Base-by-base conservation (phyloP, 2,797 vertebrate genomes). In the Lepidocolaptes lacrymiger region DNA sequence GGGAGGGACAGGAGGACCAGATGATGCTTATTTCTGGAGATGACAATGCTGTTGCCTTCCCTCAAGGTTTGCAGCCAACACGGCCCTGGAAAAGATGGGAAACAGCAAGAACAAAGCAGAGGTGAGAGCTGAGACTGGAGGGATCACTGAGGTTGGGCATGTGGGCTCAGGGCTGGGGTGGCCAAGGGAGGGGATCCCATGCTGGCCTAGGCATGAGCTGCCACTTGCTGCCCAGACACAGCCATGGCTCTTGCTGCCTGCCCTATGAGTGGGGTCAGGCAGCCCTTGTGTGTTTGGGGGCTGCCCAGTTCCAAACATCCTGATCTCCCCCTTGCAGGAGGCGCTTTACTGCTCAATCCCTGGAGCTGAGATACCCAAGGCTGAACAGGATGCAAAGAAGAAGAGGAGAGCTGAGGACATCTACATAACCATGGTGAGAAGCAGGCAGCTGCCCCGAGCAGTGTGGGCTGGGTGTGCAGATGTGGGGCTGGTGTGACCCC, bases 351-450 rank as follows among this genome's bases (percentile, higher is more conserved):
- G 64, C 72, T 95, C 96, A 0, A 7, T 98, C 68, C 74, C 81
- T 20, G 87, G 36, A 9, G 24, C 10, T 19, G 95, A 89, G 49
- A 28, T 51, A 6, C 79, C 71, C 48, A 94, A 96, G 67, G 46
- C 15, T 1, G 89, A 96, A 9, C 93, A 80, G 78, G 92, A 95
- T 19, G 37, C 75, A 1, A 83, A 89, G 51, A 74, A 91, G 79
- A 91, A 78, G 67, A 94, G 12, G 44, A 95, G 44, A 51, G 67
- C 96, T 0, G 98, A 98, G 71, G 91, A 94, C 61, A 97, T 91
- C 23, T 98, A 98, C 80, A 86, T 98, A 81, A 98, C 91, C 86
- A 98, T 98, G 98, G 98, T 98, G 87, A 98, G 97, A 41, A 56
- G 37, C 1, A 4, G 58, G 68, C 18, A 18, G 54, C 43, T 20